These are phyloP conservation scores for Erpornis zantholeuca DNA, from an alignment of 2,113 vertebrate genomes.

Conservation along the genomic window DNA sequence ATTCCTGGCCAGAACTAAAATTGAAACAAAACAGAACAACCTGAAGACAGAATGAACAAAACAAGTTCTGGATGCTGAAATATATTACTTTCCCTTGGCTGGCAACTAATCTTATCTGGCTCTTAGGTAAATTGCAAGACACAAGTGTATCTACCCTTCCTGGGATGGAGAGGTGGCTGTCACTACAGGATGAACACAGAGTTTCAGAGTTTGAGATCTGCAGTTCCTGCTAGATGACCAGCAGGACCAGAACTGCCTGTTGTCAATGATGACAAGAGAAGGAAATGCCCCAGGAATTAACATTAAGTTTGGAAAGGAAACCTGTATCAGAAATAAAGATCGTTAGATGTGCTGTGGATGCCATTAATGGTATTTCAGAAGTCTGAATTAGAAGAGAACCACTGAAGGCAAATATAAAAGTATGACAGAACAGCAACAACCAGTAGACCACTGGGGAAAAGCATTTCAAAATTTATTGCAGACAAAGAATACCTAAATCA, in stretches of 20 bases:
- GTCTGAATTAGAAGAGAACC: background rate
- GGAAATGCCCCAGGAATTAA: background rate
- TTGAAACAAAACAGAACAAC: conserved; percentile 46
- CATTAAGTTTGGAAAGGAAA: background rate
- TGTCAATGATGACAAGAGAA: background rate
- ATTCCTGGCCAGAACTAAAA: conserved; percentile 92
- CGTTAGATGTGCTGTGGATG: background rate
- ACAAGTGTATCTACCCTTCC: background rate
- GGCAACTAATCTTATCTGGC: background rate
- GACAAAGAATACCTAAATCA: background rate
- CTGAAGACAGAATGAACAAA: background rate
- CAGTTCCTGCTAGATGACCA: background rate
- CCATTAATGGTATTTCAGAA: background rate
- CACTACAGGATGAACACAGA: background rate
- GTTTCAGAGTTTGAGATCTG: background rate
- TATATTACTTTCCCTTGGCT: background rate
- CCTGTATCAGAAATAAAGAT: background rate
- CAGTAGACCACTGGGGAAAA: background rate
- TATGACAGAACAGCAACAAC: background rate
- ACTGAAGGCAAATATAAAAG: background rate
- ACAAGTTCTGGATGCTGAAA: background rate
- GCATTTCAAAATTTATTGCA: background rate
- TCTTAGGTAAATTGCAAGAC: background rate
- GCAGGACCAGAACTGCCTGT: background rate
- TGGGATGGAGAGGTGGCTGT: background rate